A percentile compares a stretch with the other conserved stretches of the same genome.
phyloP scores from a whole-genome alignment of 2,797 vertebrate species.

The Ctenopoma multispine region DNA sequence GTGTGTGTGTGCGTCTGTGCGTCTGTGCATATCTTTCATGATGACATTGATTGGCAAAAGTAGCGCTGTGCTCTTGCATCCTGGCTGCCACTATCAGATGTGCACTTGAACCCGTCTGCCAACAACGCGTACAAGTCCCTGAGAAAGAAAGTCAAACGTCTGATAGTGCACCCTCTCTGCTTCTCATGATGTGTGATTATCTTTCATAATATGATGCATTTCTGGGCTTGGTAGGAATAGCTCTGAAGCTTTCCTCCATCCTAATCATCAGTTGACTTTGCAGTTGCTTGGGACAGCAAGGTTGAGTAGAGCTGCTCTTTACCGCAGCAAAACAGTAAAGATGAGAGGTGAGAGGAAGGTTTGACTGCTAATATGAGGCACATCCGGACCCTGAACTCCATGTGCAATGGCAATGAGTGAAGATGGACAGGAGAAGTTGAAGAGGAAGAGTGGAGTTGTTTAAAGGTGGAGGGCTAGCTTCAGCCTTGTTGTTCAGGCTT shows the following conservation, averaged over 20 bases:
- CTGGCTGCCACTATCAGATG: slow-evolving; percentile 70
- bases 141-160: slow-evolving; percentile 32
- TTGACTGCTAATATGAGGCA: slow-evolving; percentile 56
- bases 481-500: background rate
- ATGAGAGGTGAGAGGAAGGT: too few species aligned
- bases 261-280: slow-evolving; percentile 25
- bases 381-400: slow-evolving; percentile 45
- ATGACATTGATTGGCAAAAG: slow-evolving; percentile 72
- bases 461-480: background rate
- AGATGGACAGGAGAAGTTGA: slow-evolving; percentile 3
- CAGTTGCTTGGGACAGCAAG: slow-evolving; percentile 22
- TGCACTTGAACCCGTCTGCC: slow-evolving; percentile 67
- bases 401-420: slow-evolving; percentile 40
- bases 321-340: slow-evolving; percentile 37
- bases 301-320: slow-evolving; percentile 24
- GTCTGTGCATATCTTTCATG: slow-evolving; percentile 28
- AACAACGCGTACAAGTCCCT: slow-evolving; percentile 29
- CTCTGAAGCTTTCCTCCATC: slow-evolving; percentile 35
- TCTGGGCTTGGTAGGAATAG: slow-evolving; percentile 11
- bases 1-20: background rate
- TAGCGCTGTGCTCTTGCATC: slow-evolving; percentile 57
- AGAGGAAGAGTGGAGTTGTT: slow-evolving; percentile 20
- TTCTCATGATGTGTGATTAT: slow-evolving; percentile 41
- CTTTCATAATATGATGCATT: slow-evolving; percentile 61
- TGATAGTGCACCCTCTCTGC: slow-evolving; percentile 55